Conservation (phyloP, 1,140 invertebrate genomes). For the Drosophila saltans region DNA sequence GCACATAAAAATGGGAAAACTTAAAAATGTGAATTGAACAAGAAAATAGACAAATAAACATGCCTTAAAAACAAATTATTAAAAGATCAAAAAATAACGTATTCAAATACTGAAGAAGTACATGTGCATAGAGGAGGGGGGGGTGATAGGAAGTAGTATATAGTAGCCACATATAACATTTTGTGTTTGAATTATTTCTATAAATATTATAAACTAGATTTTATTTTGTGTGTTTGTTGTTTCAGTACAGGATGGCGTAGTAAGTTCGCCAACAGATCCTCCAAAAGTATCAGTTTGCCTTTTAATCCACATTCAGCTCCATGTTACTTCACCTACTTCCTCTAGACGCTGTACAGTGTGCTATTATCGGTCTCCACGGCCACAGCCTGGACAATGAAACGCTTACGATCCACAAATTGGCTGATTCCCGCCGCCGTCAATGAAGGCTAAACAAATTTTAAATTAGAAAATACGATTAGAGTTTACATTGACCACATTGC, state of each 20-base stretch:
- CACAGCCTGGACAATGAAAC: constrained; percentile 78
- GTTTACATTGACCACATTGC: too few species aligned
- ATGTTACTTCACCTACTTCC: background rate
- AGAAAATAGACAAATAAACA: background rate
- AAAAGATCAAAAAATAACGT: constrained; percentile 1
- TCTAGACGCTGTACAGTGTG: constrained; percentile 68
- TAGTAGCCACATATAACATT: constrained; percentile 4
- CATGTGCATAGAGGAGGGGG: background rate
- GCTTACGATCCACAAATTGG: constrained; percentile 63
- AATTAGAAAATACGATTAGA: background rate
- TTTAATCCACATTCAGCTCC: constrained; percentile 4
- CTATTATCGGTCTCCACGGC: constrained; percentile 73
- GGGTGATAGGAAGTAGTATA: background rate
- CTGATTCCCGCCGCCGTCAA: constrained; percentile 21
- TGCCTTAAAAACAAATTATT: constrained; percentile 7
- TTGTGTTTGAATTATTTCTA: constrained; percentile 13
- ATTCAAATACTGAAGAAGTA: constrained; percentile 8
- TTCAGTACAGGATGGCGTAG: constrained; percentile 29
- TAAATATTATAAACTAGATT: constrained; percentile 48
- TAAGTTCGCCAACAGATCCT: background rate
- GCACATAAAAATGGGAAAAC: constrained; percentile 1
- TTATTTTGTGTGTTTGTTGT: constrained; percentile 26
- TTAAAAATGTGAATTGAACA: constrained; percentile 3
- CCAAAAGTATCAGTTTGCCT: constrained; percentile 20
- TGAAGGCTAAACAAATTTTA: constrained; percentile 38